These are phyloP conservation scores for Diaphora mendica DNA, from an alignment of 2,888 invertebrate species.

Conservation along the genomic window DNA sequence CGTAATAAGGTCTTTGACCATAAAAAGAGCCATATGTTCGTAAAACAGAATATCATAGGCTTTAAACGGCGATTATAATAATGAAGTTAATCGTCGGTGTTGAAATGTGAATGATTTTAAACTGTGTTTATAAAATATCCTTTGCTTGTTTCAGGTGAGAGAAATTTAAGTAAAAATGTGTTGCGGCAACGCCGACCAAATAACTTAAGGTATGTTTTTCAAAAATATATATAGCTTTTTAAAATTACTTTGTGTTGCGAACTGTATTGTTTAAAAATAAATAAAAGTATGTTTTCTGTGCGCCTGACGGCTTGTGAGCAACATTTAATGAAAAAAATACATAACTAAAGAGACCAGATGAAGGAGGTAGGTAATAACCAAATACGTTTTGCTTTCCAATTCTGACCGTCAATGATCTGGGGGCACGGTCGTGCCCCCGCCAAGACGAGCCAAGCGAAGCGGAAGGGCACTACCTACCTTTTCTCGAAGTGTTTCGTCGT, in stretches of 20 bases:
- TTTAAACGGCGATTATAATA: conserved; percentile 45
- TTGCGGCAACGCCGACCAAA: conserved; percentile 69
- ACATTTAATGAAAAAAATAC: no score
- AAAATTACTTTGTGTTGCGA: not conserved
- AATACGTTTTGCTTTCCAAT: no score
- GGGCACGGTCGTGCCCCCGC: no score
- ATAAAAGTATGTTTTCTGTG: not conserved
- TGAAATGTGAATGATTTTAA: conserved; percentile 45
- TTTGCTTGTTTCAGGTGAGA: conserved; percentile 79
- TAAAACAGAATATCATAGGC: conserved; percentile 43
- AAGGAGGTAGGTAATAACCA: no score
- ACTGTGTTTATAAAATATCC: conserved; percentile 34
- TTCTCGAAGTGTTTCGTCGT: no score
- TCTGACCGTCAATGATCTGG: no score
- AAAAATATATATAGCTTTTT: not conserved
- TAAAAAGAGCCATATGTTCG: conserved; percentile 21
- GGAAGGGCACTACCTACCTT: no score
- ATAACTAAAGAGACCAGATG: no score
- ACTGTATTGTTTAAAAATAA: not conserved
- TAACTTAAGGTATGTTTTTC: conserved; percentile 70
- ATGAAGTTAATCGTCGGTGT: conserved; percentile 48
- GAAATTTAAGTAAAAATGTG: conserved; percentile 71
- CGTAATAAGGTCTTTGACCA: conserved; percentile 29
- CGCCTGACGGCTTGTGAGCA: not conserved
- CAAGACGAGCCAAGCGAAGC: no score